These are phyloP conservation scores for Sapajus apella DNA, from an alignment of 2,113 vertebrate species.

Conservation along the genomic window DNA sequence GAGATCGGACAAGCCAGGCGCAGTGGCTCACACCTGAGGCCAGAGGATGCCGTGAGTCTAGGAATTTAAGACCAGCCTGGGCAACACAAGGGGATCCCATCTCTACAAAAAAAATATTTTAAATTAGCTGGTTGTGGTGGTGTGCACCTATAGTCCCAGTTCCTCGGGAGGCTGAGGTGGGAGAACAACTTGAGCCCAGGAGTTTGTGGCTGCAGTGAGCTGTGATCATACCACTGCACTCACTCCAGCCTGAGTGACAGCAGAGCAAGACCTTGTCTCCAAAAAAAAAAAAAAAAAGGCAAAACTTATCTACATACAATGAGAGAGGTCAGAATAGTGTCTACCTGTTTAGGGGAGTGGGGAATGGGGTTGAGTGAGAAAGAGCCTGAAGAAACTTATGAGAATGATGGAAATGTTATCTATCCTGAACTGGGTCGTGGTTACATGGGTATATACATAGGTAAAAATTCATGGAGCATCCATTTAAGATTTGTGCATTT, in stretches of 20 bases:
- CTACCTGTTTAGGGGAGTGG: neutral
- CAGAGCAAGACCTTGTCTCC: neutral
- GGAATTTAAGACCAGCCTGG: neutral
- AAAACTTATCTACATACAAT: neutral
- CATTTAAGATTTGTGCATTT: neutral
- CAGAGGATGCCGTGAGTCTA: neutral
- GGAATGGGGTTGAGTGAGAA: neutral
- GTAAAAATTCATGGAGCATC: neutral
- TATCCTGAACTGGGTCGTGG: neutral
- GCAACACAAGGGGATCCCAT: neutral
- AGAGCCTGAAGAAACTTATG: neutral
- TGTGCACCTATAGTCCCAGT: too few relatives aligned
- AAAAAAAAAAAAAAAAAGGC: neutral
- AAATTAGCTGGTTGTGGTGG: too few relatives aligned
- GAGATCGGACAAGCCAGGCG: neutral
- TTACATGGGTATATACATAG: neutral
- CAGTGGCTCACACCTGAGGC: neutral
- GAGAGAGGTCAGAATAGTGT: neutral
- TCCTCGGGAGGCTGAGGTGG: too few relatives aligned
- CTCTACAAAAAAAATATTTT: neutral
- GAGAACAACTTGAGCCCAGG: too few relatives aligned
- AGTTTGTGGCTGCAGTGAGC: too few relatives aligned
- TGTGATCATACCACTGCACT: too few relatives aligned
- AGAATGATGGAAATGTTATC: neutral
- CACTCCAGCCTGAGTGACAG: too few relatives aligned